Percentiles rank a stretch among this genome's conserved stretches.
These are phyloP conservation scores for Leptopilina clavipes DNA, from an alignment of 1,140 invertebrate genomes.

Conservation along the genomic window DNA sequence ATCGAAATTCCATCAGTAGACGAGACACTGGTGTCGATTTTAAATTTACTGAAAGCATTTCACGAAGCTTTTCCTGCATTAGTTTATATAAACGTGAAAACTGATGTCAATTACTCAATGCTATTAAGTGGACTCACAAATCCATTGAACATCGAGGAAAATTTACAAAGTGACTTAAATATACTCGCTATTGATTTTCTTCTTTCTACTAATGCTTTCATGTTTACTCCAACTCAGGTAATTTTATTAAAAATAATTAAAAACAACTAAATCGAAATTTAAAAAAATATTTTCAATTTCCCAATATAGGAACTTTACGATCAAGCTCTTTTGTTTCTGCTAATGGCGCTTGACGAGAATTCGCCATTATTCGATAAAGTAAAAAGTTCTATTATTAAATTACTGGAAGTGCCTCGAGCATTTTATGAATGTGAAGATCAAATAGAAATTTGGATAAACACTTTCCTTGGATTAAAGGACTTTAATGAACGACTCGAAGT, in stretches of 20 bases:
- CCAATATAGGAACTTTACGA: conserved; percentile 74
- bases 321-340: conserved; percentile 76
- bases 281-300: conserved; percentile 5
- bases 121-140: conserved; percentile 57
- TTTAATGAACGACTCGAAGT: conserved; percentile 60
- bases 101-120: conserved; percentile 60
- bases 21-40: conserved; percentile 72
- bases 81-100: conserved; percentile 65
- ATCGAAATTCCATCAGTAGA: conserved; percentile 57
- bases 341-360: conserved; percentile 61
- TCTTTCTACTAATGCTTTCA: conserved; percentile 75
- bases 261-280: conserved; percentile 15
- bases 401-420: conserved; percentile 78
- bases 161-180: conserved; percentile 75
- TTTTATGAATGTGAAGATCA: conserved; percentile 80
- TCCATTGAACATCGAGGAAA: conserved; percentile 51
- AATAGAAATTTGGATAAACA: conserved; percentile 81
- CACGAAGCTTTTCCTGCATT: conserved; percentile 75
- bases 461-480: conserved; percentile 63
- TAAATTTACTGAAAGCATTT: conserved; percentile 77
- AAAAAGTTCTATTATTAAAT: conserved; percentile 67
- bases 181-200: conserved; percentile 81
- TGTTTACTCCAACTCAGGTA: conserved; percentile 76
- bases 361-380: conserved; percentile 30
- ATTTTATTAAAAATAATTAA: conserved; percentile 36